phyloP scores from a whole-genome alignment of 2,113 vertebrate species.

The Colossoma macropomum region DNA sequence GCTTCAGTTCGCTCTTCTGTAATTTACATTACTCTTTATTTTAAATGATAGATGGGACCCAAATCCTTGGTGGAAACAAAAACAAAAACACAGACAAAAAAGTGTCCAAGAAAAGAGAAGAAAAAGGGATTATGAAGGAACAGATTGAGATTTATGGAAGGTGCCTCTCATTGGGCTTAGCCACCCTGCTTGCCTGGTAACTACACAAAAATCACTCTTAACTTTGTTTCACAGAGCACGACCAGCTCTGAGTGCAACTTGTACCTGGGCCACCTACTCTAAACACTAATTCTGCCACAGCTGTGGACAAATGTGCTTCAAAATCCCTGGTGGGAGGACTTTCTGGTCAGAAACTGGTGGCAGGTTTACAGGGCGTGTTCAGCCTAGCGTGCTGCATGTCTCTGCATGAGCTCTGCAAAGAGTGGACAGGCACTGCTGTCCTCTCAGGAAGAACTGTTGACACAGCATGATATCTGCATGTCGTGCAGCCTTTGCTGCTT shows the following conservation, averaged over 20 bases:
- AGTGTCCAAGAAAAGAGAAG: not conserved
- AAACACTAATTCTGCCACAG: not conserved
- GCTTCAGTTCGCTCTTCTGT: conserved; percentile 33
- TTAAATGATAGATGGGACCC: conserved; percentile 42
- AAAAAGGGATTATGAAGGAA: not conserved
- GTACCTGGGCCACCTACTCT: not conserved
- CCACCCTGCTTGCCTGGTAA: not conserved
- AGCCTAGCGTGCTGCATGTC: not conserved
- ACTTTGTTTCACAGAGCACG: not conserved
- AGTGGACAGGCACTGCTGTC: not conserved
- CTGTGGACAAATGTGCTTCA: not conserved
- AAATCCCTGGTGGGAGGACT: not conserved
- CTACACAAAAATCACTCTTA: not conserved
- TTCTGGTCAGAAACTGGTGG: no score
- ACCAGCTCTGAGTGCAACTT: not conserved
- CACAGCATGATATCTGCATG: not conserved
- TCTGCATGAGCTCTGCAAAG: not conserved
- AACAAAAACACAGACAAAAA: conserved; percentile 1
- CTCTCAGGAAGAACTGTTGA: conserved; percentile 5
- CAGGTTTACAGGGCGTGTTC: not conserved
- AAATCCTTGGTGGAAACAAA: conserved; percentile 18
- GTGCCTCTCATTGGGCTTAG: not conserved
- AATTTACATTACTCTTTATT: conserved; percentile 50
- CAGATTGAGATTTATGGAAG: not conserved
- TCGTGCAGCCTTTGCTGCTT: not conserved